A percentile compares a stretch with the other conserved stretches of the same genome.
Evolutionary conservation across 2,888 invertebrate genomes (phyloP).

Genomic region (Lepas anatifera): DNA sequence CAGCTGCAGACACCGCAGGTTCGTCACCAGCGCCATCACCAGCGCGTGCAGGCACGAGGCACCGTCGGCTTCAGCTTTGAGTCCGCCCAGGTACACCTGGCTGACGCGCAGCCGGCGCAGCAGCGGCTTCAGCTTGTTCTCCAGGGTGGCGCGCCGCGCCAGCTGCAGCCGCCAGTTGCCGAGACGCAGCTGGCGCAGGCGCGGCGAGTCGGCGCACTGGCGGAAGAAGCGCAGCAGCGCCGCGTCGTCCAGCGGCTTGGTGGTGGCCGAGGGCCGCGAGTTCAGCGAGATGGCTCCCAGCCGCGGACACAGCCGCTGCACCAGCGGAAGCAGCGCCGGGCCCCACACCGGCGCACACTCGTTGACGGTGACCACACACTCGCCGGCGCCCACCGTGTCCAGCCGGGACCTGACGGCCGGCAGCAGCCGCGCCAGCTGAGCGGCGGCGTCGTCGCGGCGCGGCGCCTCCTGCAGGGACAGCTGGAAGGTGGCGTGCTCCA

Average conservation of each 20-base stretch:
- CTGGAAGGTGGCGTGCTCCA: background rate
- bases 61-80: slow-evolving; percentile 32
- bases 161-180: slow-evolving; percentile 33
- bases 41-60: slow-evolving; percentile 31
- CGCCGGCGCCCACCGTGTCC: slow-evolving; percentile 19
- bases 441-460: background rate
- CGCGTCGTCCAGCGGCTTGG: slow-evolving; percentile 31
- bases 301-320: slow-evolving; percentile 32
- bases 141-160: slow-evolving; percentile 31
- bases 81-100: slow-evolving; percentile 30
- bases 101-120: slow-evolving; percentile 33
- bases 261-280: slow-evolving; percentile 31
- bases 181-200: slow-evolving; percentile 33
- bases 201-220: slow-evolving; percentile 28
- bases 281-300: slow-evolving; percentile 29
- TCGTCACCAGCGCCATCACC: slow-evolving; percentile 31
- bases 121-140: slow-evolving; percentile 30
- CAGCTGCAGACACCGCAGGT: slow-evolving; percentile 34
- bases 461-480: background rate
- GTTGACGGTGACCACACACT: slow-evolving; percentile 24
- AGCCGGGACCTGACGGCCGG: background rate
- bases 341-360: slow-evolving; percentile 20
- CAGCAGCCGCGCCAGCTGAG: background rate
- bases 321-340: slow-evolving; percentile 27
- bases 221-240: slow-evolving; percentile 29